Evolutionary conservation across 2,888 invertebrate genomes (phyloP), one percentile per base, ranked within the genome.

Genomic region (Drosophila villosipedis): DNA sequence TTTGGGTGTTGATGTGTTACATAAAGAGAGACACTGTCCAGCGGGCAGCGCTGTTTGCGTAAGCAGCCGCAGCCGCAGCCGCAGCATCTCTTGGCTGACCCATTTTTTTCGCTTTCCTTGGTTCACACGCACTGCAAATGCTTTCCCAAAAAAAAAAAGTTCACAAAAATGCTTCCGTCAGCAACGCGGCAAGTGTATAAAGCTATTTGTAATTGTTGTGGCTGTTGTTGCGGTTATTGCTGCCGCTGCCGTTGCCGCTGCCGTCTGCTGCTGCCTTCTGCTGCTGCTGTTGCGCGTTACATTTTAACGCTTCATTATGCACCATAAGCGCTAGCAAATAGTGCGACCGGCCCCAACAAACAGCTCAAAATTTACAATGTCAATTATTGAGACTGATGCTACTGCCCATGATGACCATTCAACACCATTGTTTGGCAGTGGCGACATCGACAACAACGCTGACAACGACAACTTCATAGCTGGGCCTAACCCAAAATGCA

Each of bases 291-390:
- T 75, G 84, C 73, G 89, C 79, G 84, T 83, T 90, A 83, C 85
- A 90, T 83, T 90, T 90, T 74, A 90, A 83, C 90, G 86, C 89
- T 88, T 90, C 86, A 87, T 87, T 89, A 90, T 85, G 89, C 71
- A 89, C 78, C 81, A 83, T 81, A 76, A 85, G 78, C 73, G 68
- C 61, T 57, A 47, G 43, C 59, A 31, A 39, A 64, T n/a, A 35
- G 16, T 31, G 39, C 43, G 37, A 28, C 37, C 35, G 53, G 50
- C 22, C 57, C 74, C 63, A 68, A 73, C 74, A 72, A 84, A 80
- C 83, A 79, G 60, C 82, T 75, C 30, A 58, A 75, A 80, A 77
- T 69, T 77, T 84, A 84, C 90, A 73, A 80, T 85, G 89, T 81
- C 86, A 86, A 89, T 85, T 77, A 89, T 89, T 73, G 84, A 66